These are phyloP conservation scores for Ferdinandea cuprea DNA, from an alignment of 2,888 invertebrate genomes.

Conservation along the genomic window DNA sequence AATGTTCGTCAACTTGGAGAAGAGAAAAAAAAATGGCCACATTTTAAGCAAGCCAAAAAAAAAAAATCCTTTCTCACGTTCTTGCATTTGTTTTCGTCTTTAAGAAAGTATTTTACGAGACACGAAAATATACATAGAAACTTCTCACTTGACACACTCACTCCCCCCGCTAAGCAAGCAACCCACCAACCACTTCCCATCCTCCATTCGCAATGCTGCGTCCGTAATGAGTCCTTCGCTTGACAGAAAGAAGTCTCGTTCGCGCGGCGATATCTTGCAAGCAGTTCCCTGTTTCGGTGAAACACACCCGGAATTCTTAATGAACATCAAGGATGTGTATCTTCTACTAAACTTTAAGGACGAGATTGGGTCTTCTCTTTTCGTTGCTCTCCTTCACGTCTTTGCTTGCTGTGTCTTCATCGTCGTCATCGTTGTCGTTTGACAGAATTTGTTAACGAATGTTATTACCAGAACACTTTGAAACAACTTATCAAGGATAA, in stretches of 20 bases:
- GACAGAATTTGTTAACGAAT: slow-evolving; percentile 74
- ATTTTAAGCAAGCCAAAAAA: too few species aligned
- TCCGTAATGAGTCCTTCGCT: slow-evolving; percentile 67
- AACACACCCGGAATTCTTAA: slow-evolving; percentile 71
- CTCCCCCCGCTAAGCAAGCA: slow-evolving; percentile 7
- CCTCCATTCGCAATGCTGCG: slow-evolving; percentile 59
- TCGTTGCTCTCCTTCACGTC: background rate
- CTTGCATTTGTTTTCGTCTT: slow-evolving; percentile 40
- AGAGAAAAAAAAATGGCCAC: slow-evolving; percentile 37
- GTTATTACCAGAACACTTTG: slow-evolving; percentile 74
- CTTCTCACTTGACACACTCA: slow-evolving; percentile 22
- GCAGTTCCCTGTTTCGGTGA: slow-evolving; percentile 54
- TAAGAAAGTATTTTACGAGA: background rate
- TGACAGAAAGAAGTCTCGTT: slow-evolving; percentile 25
- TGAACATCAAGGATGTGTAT: slow-evolving; percentile 72
- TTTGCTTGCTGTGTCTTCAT: slow-evolving; percentile 7
- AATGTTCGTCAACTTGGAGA: slow-evolving; percentile 18
- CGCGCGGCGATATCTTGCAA: slow-evolving; percentile 31
- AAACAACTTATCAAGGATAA: slow-evolving; percentile 74
- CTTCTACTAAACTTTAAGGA: slow-evolving; percentile 53
- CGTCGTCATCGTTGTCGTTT: slow-evolving; percentile 67
- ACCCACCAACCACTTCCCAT: background rate
- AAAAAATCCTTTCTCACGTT: slow-evolving; percentile 18
- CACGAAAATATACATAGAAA: slow-evolving; percentile 8
- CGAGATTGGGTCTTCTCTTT: slow-evolving; percentile 39